These are phyloP conservation scores for Anolis carolinensis DNA, from an alignment of 2,113 vertebrate genomes.

Conservation along the genomic window DNA sequence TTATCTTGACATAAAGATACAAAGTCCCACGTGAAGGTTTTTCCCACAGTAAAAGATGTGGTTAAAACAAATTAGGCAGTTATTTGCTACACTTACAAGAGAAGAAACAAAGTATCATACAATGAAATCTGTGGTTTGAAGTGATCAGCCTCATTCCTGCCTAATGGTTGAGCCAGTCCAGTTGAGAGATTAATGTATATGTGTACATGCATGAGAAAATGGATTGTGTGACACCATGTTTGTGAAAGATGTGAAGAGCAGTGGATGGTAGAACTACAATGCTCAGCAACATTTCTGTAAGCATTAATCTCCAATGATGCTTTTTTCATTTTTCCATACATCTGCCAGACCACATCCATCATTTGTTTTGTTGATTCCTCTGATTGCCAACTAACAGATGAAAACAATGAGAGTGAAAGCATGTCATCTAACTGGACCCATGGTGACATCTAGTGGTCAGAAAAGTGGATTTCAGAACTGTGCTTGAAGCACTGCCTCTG, in stretches of 20 bases:
- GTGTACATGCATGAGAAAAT: neutral
- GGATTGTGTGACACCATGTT: neutral
- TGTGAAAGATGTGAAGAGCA: neutral
- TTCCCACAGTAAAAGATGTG: no score
- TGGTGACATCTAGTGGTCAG: slow-evolving; percentile 1
- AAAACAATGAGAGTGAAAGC: neutral
- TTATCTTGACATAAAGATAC: no score
- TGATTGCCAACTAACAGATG: neutral
- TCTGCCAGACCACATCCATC: neutral
- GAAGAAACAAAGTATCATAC: no score
- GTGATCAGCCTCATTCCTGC: no score
- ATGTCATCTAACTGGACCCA: neutral
- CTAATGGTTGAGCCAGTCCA: no score
- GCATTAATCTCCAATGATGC: neutral
- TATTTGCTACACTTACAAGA: no score
- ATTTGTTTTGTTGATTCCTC: neutral
- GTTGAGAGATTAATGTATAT: neutral
- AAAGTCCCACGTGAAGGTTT: no score
- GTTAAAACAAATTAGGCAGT: no score
- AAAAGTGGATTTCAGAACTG: neutral
- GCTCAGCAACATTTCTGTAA: neutral
- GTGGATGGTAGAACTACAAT: neutral
- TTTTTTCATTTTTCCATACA: neutral
- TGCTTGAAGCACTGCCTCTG: neutral
- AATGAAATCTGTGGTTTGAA: no score